Conservation (phyloP, 2,113 vertebrate genomes). For the Pelodiscus sinensis region DNA sequence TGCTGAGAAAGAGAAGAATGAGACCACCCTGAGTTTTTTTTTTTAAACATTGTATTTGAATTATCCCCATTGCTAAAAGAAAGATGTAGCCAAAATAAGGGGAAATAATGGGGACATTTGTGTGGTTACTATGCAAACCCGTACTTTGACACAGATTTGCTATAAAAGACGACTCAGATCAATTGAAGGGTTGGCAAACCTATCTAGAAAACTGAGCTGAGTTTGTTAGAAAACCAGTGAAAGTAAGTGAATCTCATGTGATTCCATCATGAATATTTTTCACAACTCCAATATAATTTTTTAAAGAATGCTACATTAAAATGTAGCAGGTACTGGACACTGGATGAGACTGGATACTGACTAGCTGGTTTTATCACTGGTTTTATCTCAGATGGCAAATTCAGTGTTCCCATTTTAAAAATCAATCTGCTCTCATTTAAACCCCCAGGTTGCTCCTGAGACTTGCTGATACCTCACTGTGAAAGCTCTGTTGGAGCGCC, state of each 20-base stretch:
- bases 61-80: background rate
- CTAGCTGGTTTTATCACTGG: accelerated
- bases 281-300: background rate
- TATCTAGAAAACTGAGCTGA: accelerated
- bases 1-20: background rate
- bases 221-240: background rate
- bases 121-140: background rate
- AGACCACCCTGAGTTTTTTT: background rate
- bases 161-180: background rate
- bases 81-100: background rate
- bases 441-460: background rate
- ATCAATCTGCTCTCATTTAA: background rate
- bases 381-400: background rate
- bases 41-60: background rate
- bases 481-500: background rate
- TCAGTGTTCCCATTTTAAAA: background rate
- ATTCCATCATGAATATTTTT: background rate
- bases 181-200: background rate
- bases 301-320: background rate
- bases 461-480: background rate
- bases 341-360: background rate
- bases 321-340: background rate
- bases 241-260: background rate
- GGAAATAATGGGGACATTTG: background rate
- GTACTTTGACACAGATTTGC: background rate